Evolutionary conservation across 2,797 vertebrate species (phyloP), one percentile per base, ranked within the genome.

Genomic region (Hephaestus fuliginosus): DNA sequence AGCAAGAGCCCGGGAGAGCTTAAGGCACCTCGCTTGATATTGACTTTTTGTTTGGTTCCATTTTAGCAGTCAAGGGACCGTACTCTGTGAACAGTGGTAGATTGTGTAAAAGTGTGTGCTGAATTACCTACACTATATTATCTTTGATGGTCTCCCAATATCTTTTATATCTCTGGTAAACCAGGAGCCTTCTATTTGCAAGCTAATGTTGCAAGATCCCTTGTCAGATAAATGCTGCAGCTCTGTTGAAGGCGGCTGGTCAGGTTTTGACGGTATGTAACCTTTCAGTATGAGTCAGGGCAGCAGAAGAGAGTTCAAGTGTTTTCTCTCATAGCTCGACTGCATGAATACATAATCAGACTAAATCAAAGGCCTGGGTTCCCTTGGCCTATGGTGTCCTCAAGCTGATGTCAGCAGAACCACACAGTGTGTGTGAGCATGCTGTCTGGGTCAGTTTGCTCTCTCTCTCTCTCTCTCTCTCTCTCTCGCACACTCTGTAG

Each of bases 21-120:
- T 92, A 92, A 88, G 86, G 90, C 89, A 84, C 89, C 86, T 85
- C 91, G 87, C 90, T 85, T 83, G 70, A 84, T 94, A 93, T 94
- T 92, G 91, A 94, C 92, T 94, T 93, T 92, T 94, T 92, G 89
- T 93, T 92, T 92, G 89, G 90, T 90, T 88, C 84, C 88, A 90
- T 93, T 91, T 94, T 91, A 91, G 84, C 88, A 92, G 91, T 92
- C 91, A 84, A 58, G 90, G 80, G 86, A 91, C 80, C 69, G 51
- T 15, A 52, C 81, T 64, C 66, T 52, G 84, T 72, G 78, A 91
- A 92, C 91, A 90, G 87, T 75, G 78, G 83, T 80, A 86, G 85
- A 88, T 80, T 90, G 85, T 93, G 89, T 92, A 88, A 88, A 90
- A 85, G 79, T 88, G 89, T 85, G 86, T 76, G 90, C 84, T 89